phyloP scores from a whole-genome alignment of 2,888 invertebrate species.

The Platycheirus rosarum region DNA sequence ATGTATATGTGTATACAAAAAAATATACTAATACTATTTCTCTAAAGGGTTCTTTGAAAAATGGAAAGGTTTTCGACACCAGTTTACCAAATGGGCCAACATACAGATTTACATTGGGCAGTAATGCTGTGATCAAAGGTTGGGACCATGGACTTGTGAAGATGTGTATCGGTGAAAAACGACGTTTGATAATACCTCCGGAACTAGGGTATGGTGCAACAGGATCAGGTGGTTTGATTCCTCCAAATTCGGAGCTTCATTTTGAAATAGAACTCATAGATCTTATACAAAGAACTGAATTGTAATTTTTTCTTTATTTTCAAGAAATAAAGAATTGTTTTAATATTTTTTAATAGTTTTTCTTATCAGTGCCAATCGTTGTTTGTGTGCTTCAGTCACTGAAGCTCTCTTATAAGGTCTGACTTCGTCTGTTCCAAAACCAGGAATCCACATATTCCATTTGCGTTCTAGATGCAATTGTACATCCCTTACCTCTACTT shows the following conservation, averaged over 20 bases:
- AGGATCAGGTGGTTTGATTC: constrained; percentile 28
- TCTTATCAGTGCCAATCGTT: constrained; percentile 93
- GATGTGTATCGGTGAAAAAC: constrained; percentile 91
- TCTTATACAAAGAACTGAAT: constrained; percentile 21
- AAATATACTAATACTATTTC: not conserved
- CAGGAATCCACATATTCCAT: constrained; percentile 99
- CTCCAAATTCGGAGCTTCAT: constrained; percentile 37
- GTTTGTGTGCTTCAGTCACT: constrained; percentile 97
- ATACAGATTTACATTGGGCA: constrained; percentile 94
- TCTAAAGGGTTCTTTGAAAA: constrained; percentile 27
- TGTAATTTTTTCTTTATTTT: constrained; percentile 32
- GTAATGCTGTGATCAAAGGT: constrained; percentile 95
- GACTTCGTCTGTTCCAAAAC: constrained; percentile 97
- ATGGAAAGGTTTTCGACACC: constrained; percentile 81
- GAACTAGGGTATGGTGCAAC: constrained; percentile 45
- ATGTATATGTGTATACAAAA: not conserved
- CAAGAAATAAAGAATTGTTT: not conserved
- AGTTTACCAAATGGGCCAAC: constrained; percentile 93
- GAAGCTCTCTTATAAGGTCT: constrained; percentile 95
- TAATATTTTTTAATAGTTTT: constrained; percentile 95
- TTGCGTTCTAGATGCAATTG: constrained; percentile 95
- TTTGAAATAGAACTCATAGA: constrained; percentile 50
- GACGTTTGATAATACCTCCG: constrained; percentile 41
- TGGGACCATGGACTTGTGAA: constrained; percentile 95
- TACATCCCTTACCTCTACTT: constrained; percentile 96